Evolutionary conservation across 1,140 invertebrate genomes (phyloP).

Genomic region (Tigriopus japonicus): DNA sequence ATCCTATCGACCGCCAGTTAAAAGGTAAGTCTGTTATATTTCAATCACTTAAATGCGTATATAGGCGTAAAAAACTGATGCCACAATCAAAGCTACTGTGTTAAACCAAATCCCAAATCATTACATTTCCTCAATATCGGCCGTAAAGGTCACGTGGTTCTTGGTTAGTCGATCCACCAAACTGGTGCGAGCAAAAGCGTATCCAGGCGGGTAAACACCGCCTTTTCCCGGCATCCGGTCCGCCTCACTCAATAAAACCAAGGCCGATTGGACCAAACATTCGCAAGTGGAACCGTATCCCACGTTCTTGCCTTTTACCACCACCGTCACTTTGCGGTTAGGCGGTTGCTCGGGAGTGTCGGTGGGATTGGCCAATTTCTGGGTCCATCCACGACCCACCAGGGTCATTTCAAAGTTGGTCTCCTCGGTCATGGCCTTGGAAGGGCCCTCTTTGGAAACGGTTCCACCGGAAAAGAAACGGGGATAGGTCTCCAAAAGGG

Average conservation of each 20-base stretch:
- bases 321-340: constrained; percentile 34
- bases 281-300: constrained; percentile 30
- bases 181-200: constrained; percentile 25
- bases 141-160: constrained; percentile 9
- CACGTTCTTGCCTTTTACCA: constrained; percentile 36
- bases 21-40: too few relatives aligned
- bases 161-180: constrained; percentile 21
- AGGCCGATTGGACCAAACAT: constrained; percentile 12
- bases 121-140: not conserved
- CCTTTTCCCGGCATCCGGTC: constrained; percentile 22
- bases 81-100: not conserved
- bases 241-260: constrained; percentile 17
- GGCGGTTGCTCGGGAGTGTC: constrained; percentile 39
- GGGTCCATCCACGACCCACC: constrained; percentile 53
- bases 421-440: constrained; percentile 34
- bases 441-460: constrained; percentile 43
- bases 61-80: too few relatives aligned
- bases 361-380: constrained; percentile 36
- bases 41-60: too few relatives aligned
- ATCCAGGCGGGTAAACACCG: constrained; percentile 27
- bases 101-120: not conserved
- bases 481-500: constrained; percentile 38
- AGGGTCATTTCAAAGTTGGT: constrained; percentile 44
- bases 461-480: constrained; percentile 47
- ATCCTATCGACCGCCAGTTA: too few relatives aligned